phyloP scores from a whole-genome alignment of 2,888 invertebrate species.

The Tenthredo livida region DNA sequence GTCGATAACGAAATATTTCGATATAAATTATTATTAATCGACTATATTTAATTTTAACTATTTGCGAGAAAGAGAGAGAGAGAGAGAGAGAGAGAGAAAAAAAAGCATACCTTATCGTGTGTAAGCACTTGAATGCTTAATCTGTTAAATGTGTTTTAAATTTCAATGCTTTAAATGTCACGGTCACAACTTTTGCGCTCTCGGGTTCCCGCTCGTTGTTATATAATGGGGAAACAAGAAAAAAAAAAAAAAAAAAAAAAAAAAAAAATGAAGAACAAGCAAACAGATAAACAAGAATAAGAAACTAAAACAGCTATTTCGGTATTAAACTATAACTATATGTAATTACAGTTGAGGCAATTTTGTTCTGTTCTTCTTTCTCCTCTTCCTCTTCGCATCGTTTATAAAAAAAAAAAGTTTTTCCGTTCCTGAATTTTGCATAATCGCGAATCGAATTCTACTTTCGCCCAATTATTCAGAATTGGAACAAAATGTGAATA shows the following conservation, averaged over 20 bases:
- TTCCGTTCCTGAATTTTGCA: neutral
- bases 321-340: neutral
- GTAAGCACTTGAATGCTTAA: constrained; percentile 2
- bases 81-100: neutral
- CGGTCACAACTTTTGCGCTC: constrained; percentile 19
- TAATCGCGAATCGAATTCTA: neutral
- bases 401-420: neutral
- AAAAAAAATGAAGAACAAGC: neutral
- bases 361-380: neutral
- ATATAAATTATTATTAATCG: neutral
- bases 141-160: constrained; percentile 29
- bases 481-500: neutral
- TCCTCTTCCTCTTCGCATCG: neutral
- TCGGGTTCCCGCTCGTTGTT: neutral
- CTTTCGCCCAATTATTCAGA: neutral
- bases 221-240: neutral
- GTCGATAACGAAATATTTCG: neutral
- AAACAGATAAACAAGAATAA: neutral
- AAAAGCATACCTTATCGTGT: neutral
- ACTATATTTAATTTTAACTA: neutral
- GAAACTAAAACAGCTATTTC: neutral
- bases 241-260: neutral
- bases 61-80: neutral
- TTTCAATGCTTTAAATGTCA: constrained; percentile 26
- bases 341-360: neutral